phyloP scores from a whole-genome alignment of 2,113 vertebrate genomes.

The Pogonocichla stellata region DNA sequence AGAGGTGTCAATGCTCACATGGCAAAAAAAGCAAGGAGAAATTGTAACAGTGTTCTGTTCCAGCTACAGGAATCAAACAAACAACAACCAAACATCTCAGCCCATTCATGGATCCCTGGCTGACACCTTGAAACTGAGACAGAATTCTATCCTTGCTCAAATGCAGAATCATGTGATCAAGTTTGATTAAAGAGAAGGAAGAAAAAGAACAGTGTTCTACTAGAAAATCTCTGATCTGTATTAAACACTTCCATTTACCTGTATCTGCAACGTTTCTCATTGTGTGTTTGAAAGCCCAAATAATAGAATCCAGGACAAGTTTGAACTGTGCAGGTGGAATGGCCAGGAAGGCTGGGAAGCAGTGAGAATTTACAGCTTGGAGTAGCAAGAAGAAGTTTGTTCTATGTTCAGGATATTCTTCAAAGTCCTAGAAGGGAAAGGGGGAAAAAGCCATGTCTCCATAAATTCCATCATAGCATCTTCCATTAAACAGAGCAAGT shows the following conservation, averaged over 20 bases:
- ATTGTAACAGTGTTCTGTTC: neutral
- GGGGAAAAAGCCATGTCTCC: neutral
- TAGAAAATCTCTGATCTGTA: neutral
- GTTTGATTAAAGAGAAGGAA: neutral
- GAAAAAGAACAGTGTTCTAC: neutral
- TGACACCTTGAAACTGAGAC: neutral
- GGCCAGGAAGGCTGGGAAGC: constrained; percentile 97
- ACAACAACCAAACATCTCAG: neutral
- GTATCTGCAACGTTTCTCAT: constrained; percentile 99
- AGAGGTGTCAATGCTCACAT: neutral
- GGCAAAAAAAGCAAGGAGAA: neutral
- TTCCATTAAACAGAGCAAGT: neutral
- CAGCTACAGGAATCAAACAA: neutral
- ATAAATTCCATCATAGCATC: neutral
- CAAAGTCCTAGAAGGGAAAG: constrained; percentile 84
- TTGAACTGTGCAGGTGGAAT: constrained; percentile 99
- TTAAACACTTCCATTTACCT: constrained; percentile 71
- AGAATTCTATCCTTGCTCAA: neutral
- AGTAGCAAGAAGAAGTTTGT: constrained; percentile 98
- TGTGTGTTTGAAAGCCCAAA: constrained; percentile 99
- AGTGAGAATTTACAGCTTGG: constrained; percentile 98
- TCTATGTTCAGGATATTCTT: constrained; percentile 97
- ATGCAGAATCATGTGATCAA: neutral
- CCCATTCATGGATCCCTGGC: neutral
- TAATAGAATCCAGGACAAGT: constrained; percentile 98